phyloP scores from a whole-genome alignment of 2,888 invertebrate species.

The Nephrotoma guestfalica region DNA sequence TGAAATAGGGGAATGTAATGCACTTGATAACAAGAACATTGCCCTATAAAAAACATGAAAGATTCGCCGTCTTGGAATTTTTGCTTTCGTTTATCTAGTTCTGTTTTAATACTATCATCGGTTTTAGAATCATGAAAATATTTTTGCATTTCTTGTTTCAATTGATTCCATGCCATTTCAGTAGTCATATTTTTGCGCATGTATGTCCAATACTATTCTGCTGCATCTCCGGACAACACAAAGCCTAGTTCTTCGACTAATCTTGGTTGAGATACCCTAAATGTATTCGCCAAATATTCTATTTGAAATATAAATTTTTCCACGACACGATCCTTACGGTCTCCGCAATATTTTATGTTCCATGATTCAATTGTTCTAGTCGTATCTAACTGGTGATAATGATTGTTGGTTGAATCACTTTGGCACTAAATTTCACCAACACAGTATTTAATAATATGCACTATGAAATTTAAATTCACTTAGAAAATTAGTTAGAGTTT shows the following conservation, averaged over 20 bases:
- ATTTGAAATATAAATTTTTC: not conserved
- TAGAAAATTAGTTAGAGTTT: too few relatives aligned
- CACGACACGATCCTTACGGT: not conserved
- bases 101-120: not conserved
- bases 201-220: not conserved
- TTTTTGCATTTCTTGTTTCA: not conserved
- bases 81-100: not conserved
- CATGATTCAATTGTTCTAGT: not conserved
- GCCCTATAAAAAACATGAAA: not conserved
- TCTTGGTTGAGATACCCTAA: not conserved
- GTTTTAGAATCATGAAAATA: not conserved
- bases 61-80: not conserved
- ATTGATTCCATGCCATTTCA: not conserved
- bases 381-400: too few relatives aligned
- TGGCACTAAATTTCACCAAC: too few relatives aligned
- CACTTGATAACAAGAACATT: not conserved
- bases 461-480: too few relatives aligned
- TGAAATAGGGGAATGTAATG: not conserved
- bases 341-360: not conserved
- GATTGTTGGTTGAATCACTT: too few relatives aligned
- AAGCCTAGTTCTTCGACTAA: not conserved
- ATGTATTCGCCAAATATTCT: not conserved
- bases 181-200: not conserved
- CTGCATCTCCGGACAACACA: not conserved
- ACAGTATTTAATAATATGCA: too few relatives aligned